Evolutionary conservation across 2,797 vertebrate species (phyloP).

Genomic region (Malacoctenus gilli): DNA sequence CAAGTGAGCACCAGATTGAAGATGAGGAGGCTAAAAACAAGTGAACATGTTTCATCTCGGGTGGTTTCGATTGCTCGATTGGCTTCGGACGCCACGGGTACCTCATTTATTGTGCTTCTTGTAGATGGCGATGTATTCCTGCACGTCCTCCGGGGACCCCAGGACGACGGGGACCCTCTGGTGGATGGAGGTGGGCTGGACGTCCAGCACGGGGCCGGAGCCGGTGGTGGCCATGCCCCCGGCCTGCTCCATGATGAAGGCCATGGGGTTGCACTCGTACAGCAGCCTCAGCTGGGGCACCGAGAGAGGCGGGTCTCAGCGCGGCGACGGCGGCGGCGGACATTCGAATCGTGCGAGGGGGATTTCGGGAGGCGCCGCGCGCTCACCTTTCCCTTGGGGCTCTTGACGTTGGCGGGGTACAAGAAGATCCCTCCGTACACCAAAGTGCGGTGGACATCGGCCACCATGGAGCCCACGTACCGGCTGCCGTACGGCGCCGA

Average conservation of each 20-base stretch:
- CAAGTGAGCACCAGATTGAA: slow-evolving; percentile 3
- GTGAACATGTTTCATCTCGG: too few species aligned
- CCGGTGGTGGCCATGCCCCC: slow-evolving; percentile 93
- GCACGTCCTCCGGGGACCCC: slow-evolving; percentile 91
- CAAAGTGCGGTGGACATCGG: slow-evolving; percentile 94
- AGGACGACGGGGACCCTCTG: slow-evolving; percentile 89
- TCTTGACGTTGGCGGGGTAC: slow-evolving; percentile 94
- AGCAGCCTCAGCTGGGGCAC: slow-evolving; percentile 86
- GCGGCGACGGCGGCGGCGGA: too few species aligned
- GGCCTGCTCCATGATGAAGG: slow-evolving; percentile 93
- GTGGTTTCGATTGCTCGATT: too few species aligned
- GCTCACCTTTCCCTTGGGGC: slow-evolving; percentile 93
- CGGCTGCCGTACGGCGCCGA: slow-evolving; percentile 91
- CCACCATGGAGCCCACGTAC: slow-evolving; percentile 97
- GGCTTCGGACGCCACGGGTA: too few species aligned
- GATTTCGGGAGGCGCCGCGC: too few species aligned
- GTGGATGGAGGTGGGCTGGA: slow-evolving; percentile 90
- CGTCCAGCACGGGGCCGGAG: slow-evolving; percentile 84
- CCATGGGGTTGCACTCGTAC: slow-evolving; percentile 95
- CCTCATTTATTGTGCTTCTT: slow-evolving; percentile 83
- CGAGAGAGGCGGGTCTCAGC: too few species aligned
- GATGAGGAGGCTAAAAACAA: not conserved
- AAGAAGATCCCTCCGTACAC: slow-evolving; percentile 97
- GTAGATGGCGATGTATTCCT: slow-evolving; percentile 89
- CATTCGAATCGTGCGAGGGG: too few species aligned